A percentile compares a stretch with the other conserved stretches of the same genome.
These are phyloP conservation scores for Drosophila pseudotalamancana DNA, from an alignment of 2,888 invertebrate species.

Conservation along the genomic window DNA sequence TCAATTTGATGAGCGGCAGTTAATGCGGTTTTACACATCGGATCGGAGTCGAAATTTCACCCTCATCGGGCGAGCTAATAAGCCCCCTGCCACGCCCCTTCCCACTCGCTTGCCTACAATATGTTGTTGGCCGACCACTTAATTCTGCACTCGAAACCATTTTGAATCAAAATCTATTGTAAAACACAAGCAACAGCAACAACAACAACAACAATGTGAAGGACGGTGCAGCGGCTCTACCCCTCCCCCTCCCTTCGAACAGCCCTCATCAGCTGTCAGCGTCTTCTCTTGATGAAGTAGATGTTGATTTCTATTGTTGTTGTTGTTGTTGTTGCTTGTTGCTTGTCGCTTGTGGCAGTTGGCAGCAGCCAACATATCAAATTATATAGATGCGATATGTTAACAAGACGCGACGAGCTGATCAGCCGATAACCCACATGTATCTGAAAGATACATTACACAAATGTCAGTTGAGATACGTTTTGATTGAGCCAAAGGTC, in stretches of 20 bases:
- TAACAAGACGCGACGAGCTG: slow-evolving; percentile 58
- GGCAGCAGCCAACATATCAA: slow-evolving; percentile 49
- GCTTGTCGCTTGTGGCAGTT: slow-evolving; percentile 25
- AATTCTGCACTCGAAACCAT: slow-evolving; percentile 55
- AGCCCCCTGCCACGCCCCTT: background rate
- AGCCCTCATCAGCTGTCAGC: slow-evolving; percentile 14
- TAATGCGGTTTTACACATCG: slow-evolving; percentile 42
- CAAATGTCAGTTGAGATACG: too few species aligned
- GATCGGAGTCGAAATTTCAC: too few species aligned
- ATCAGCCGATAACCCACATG: slow-evolving; percentile 44
- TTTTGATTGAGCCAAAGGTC: background rate
- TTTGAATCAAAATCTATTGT: slow-evolving; percentile 62
- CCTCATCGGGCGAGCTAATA: slow-evolving; percentile 57
- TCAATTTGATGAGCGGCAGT: slow-evolving; percentile 54
- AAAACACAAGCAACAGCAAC: slow-evolving; percentile 20
- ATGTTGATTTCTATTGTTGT: slow-evolving; percentile 2
- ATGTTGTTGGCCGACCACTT: slow-evolving; percentile 31
- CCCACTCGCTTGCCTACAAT: background rate
- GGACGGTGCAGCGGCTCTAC: slow-evolving; percentile 17
- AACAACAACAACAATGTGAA: slow-evolving; percentile 9
- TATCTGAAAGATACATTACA: slow-evolving; percentile 4
- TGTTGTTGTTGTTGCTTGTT: slow-evolving; percentile 11
- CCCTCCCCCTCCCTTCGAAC: slow-evolving; percentile 8
- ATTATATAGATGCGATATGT: slow-evolving; percentile 64
- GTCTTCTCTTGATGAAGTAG: background rate